Base-by-base conservation (phyloP, 2,113 vertebrate species). In the Petrocephalus zakoni region DNA sequence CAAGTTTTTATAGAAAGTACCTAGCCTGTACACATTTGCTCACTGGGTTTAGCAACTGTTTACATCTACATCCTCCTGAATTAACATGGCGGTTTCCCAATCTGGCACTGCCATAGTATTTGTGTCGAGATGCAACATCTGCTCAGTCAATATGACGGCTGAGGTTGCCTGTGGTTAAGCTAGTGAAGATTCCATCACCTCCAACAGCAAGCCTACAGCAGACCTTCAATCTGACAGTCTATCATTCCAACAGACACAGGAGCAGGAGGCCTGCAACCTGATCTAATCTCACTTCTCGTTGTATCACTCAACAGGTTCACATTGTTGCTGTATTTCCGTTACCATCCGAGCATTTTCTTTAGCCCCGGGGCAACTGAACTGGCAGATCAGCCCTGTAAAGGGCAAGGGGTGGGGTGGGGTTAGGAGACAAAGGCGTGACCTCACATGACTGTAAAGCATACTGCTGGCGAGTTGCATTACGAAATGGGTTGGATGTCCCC, bases 251-350 rank as follows among this genome's bases (percentile, higher is more conserved):
- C 55, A 90, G 88, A 91, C 88, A 89, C 85, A 78, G 91, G 91
- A 88, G 91, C 91, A 91, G 91, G 61, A 86, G 88, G 88, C 90
- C 88, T n/a, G 93, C 90, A 94, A 94, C 92, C 83, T 49, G 92
- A 95, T 93, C 93, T 61, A n/a, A 53, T 89, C 89, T 91, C 46
- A 2, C 61, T 46, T 51, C 85, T 82, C 89, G 51, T 89, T 90
- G 84, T 93, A 92, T 95, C 94, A 93, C 92, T 94, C 93, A 93
- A 90, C 93, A 91, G 93, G 51, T 91, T 89, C 88, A 88, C 92
- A 92, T 93, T 91, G 92, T 92, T 91, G 92, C 93, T 91, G 90
- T 92, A 93, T 91, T 94, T 95, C 94, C 94, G 94, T 90, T 91
- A 87, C 89, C 72, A 87, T 75, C 85, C 10, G 90, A 88, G 90